Conservation (phyloP, 2,888 invertebrate genomes). For the Blastobasis lacticolella region DNA sequence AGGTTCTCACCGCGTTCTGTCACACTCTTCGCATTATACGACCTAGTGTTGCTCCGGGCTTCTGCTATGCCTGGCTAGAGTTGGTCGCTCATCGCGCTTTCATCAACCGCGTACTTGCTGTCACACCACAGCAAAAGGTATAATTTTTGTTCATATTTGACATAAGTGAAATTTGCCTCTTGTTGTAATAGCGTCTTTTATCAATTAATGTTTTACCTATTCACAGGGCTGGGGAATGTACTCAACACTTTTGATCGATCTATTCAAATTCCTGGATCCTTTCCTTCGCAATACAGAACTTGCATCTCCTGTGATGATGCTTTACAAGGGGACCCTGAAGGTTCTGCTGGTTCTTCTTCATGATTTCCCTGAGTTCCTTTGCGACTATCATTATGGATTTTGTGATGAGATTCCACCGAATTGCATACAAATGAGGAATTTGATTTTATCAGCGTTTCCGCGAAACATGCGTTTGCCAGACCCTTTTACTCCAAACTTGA, state of each 20-base stretch:
- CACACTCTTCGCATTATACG: conserved; percentile 95
- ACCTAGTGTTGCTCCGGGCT: conserved; percentile 95
- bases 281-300: conserved; percentile 98
- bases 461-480: conserved; percentile 98
- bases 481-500: conserved; percentile 98
- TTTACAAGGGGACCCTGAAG: conserved; percentile 97
- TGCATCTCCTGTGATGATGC: conserved; percentile 91
- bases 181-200: too few relatives aligned
- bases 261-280: conserved; percentile 97
- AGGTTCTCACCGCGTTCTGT: conserved; percentile 95
- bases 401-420: conserved; percentile 99
- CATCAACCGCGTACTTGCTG: conserved; percentile 92
- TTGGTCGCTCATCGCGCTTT: conserved; percentile 97
- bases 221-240: conserved; percentile 95
- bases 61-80: conserved; percentile 99
- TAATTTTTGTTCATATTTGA: background rate
- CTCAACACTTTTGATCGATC: conserved; percentile 94
- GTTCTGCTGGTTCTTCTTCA: conserved; percentile 96
- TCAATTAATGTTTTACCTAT: conserved; percentile 1
- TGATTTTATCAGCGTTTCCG: conserved; percentile 98
- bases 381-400: conserved; percentile 99
- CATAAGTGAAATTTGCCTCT: too few relatives aligned
- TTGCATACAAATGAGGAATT: conserved; percentile 98
- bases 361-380: conserved; percentile 99
- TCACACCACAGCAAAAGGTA: conserved; percentile 92